Base-by-base conservation (phyloP, 2,113 vertebrate genomes). In the Hippolais icterina region DNA sequence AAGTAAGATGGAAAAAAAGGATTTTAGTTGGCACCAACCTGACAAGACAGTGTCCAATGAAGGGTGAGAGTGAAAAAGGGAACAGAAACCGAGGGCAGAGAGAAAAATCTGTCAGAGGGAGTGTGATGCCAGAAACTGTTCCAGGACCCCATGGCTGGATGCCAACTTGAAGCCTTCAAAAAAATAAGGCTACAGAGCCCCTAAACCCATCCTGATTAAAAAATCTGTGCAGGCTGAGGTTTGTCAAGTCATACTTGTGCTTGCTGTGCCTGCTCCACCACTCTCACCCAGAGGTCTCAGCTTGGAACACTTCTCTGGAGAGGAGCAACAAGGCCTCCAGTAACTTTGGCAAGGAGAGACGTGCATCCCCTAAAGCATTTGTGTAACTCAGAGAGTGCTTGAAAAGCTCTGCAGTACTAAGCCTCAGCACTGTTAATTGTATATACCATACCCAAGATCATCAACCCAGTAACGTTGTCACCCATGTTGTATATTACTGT, bases 311-410 rank as follows among this genome's bases (percentile, higher is more conserved):
- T 93, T 87, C 76, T 84, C 87, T 89, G 82, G 49, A 90, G 61
- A 91, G 21, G 27, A 95, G 74, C 96, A 65, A 18, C 57, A 79
- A 93, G 81, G 89, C 91, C 65, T 77, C 33, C 91, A 75, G 89
- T 59, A 90, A 87, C 91, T 96, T 90, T 85, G 86, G 91, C 96
- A 86, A 96, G 95, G 75, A 75, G 85, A 96, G 97, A 96, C 35
- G 42, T 27, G 53, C 92, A 92, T 92, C 50, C 87, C 93, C 87
- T 85, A 72, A 59, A 95, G 95, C 76, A 71, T 64, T 75, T 91
- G 90, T 83, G 63, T 57, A 80, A 59, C 65, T 93, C 19, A 3
- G 68, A 52, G 44, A 87, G 72, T 49, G 84, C 88, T 27, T 95
- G 94, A 96, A 96, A 94, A 93, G 69, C 94, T 95, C 76, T 83